Conservation (phyloP, 2,113 vertebrate genomes). For the Oryzias melastigma region DNA sequence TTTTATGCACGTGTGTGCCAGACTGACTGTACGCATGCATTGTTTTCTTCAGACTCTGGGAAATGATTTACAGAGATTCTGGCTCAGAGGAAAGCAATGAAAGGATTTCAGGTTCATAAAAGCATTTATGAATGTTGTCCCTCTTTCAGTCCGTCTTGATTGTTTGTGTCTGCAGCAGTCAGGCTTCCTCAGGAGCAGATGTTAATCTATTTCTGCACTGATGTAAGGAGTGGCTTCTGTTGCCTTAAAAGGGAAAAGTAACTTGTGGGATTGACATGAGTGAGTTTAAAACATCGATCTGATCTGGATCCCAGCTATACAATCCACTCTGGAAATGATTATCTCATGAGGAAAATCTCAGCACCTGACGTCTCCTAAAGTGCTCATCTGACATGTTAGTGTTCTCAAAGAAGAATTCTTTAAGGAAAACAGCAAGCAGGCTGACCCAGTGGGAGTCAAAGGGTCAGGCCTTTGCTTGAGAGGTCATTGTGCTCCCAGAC, state of each 20-base stretch:
- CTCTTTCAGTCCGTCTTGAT: not conserved
- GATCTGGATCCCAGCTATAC: constrained; percentile 56
- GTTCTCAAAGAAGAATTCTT: constrained; percentile 13
- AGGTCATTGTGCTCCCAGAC: constrained; percentile 37
- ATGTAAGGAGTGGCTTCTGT: constrained; percentile 36
- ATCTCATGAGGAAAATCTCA: constrained; percentile 26
- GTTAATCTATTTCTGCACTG: constrained; percentile 35
- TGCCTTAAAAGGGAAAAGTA: constrained; percentile 71
- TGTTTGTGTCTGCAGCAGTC: constrained; percentile 30
- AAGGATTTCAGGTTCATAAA: constrained; percentile 3
- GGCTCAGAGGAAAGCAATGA: constrained; percentile 1
- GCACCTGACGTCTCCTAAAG: not conserved
- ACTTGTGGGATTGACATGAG: constrained; percentile 44
- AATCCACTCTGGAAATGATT: constrained; percentile 61
- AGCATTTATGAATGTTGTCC: constrained; percentile 20
- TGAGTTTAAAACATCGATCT: constrained; percentile 55
- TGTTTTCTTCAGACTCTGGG: constrained; percentile 18
- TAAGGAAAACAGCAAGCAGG: constrained; percentile 5
- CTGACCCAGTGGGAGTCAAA: constrained; percentile 34
- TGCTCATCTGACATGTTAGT: not conserved
- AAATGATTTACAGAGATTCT: constrained; percentile 29
- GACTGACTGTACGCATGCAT: constrained; percentile 6
- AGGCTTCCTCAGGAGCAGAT: constrained; percentile 42
- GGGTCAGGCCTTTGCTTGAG: constrained; percentile 30
- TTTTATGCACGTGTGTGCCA: constrained; percentile 23